Percentiles rank a stretch among this genome's conserved stretches.
Evolutionary conservation across 1,140 invertebrate genomes (phyloP).

Genomic region (Euura lappo): DNA sequence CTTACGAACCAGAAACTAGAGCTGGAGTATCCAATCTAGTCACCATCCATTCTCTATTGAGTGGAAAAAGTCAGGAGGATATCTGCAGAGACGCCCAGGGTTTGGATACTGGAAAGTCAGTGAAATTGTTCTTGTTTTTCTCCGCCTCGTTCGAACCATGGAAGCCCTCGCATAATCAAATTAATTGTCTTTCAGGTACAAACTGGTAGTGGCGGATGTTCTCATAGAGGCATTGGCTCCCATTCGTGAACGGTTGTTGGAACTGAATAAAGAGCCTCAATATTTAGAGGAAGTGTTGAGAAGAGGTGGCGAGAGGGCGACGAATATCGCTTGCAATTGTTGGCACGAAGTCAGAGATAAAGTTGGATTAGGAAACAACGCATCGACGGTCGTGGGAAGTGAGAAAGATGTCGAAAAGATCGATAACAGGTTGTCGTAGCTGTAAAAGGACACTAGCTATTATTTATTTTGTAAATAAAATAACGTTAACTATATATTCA

Average conservation of each 20-base stretch:
- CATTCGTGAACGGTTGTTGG: slow-evolving; percentile 69
- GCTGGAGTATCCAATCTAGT: slow-evolving; percentile 92
- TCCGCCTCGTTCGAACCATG: slow-evolving; percentile 11
- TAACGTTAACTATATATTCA: neutral
- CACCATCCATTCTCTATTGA: slow-evolving; percentile 80
- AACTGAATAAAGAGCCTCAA: slow-evolving; percentile 65
- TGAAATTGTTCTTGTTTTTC: slow-evolving; percentile 24
- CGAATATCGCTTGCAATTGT: slow-evolving; percentile 69
- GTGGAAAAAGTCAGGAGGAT: slow-evolving; percentile 70
- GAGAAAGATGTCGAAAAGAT: neutral
- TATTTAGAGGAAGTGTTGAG: slow-evolving; percentile 75
- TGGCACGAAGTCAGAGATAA: slow-evolving; percentile 73
- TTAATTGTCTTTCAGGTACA: slow-evolving; percentile 66
- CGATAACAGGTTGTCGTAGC: neutral
- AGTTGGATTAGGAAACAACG: slow-evolving; percentile 62
- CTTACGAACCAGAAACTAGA: slow-evolving; percentile 77
- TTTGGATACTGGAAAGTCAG: slow-evolving; percentile 76
- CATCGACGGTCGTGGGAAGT: neutral
- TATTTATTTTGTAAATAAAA: slow-evolving; percentile 16
- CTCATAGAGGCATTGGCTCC: slow-evolving; percentile 76
- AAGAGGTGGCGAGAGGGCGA: slow-evolving; percentile 74
- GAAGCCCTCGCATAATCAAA: slow-evolving; percentile 1
- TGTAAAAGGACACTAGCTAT: slow-evolving; percentile 15
- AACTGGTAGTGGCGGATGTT: slow-evolving; percentile 76
- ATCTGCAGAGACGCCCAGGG: slow-evolving; percentile 72